phyloP scores from a whole-genome alignment of 2,113 vertebrate species.

The Bufo bufo region DNA sequence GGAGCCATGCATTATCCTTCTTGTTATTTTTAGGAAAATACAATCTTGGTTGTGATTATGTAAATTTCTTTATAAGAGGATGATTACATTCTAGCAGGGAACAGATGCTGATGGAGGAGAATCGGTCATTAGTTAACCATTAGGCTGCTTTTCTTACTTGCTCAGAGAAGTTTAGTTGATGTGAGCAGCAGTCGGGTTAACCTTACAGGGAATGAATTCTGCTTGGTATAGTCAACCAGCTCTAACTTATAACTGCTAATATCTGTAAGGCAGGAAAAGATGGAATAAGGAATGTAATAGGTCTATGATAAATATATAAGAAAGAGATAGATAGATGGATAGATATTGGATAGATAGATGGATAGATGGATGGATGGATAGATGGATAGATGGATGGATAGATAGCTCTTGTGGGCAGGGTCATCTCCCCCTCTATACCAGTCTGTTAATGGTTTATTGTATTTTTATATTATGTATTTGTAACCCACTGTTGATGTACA shows the following conservation, averaged over 20 bases:
- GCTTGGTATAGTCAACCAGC: background rate
- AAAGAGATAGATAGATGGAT: background rate
- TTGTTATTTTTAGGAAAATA: background rate
- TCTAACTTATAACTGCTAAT: background rate
- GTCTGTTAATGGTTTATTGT: no score
- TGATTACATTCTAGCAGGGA: slow-evolving; percentile 6
- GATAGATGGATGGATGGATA: no score
- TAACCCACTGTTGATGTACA: no score
- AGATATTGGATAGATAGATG: background rate
- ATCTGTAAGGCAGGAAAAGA: background rate
- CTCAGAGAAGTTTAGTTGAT: slow-evolving; percentile 43
- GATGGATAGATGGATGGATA: background rate
- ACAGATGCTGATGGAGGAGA: slow-evolving; percentile 34
- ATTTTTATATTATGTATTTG: no score
- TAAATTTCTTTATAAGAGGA: background rate
- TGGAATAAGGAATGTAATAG: background rate
- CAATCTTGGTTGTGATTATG: slow-evolving; percentile 10
- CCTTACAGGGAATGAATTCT: slow-evolving; percentile 1
- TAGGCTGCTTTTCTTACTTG: slow-evolving; percentile 22
- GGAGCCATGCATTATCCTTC: background rate
- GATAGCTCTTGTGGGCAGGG: no score
- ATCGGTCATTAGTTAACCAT: slow-evolving; percentile 9
- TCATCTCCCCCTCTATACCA: no score
- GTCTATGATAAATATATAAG: background rate
- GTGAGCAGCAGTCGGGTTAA: slow-evolving; percentile 9